Base-by-base conservation (phyloP, 2,113 vertebrate species). In the Myiozetetes cayanensis region DNA sequence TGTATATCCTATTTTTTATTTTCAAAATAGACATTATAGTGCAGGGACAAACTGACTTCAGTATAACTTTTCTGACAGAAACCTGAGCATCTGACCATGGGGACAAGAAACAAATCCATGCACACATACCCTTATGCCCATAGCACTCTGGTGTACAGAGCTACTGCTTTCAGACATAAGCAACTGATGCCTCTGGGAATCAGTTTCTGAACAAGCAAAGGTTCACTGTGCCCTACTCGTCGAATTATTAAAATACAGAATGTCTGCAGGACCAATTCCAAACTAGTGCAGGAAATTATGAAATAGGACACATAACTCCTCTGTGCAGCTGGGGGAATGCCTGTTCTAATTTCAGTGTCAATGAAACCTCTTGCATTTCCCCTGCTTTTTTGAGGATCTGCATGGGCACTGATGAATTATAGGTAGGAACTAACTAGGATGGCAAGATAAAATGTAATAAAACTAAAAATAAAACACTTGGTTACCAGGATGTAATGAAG, bases 231-330 rank as follows among this genome's bases (percentile, higher is more conserved):
- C 39, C 20, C n/a, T 9, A 30, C 35, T 86, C 68, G 53, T 62
- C 75, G 88, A 96, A 82, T 96, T 95, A 74, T 8, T 76, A 49
- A 94, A 91, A 89, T 86, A 63, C 7, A 39, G 49, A 53, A 35
- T 55, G 16, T 73, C 87, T 81, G 28, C 28, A 53, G n/a, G 62
- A 89, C 76, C 58, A 7, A 6, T 71, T 84, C 87, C 91, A 89
- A 14, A 47, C 53, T 62, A 76, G 39, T 17, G 14, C 71, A 89
- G 73, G 79, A 86, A 96, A 68, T 72, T 44, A 68, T 52, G 79
- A 78, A 63, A 74, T 53, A 37, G 53, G 18, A 77, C 11, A 12
- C n/a, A 73, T 82, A 73, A 59, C 28, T 95, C 28, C 71, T 89
- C 65, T 46, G 27, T 2, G 1, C 65, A 59, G 30, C 28, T 44